Percentiles rank a stretch among this genome's conserved stretches.
Evolutionary conservation across 2,888 invertebrate genomes (phyloP).

Genomic region (Byasa hedistus): DNA sequence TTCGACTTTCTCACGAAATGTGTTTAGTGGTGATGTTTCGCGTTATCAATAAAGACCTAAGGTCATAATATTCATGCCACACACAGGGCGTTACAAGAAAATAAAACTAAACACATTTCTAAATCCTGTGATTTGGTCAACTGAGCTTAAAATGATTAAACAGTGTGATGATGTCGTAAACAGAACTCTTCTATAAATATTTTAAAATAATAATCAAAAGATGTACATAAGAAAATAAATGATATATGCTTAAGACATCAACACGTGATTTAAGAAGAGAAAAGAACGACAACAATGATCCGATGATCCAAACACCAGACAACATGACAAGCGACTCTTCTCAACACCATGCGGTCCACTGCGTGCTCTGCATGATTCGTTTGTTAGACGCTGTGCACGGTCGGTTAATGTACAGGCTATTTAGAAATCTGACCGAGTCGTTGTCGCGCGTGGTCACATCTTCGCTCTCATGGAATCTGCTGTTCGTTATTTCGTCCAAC

Average conservation of each 20-base stretch:
- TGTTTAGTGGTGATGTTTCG: constrained; percentile 35
- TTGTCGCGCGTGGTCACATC: constrained; percentile 54
- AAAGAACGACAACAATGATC: constrained; percentile 34
- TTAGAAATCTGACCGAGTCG: constrained; percentile 67
- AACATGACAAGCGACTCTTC: constrained; percentile 37
- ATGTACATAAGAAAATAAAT: neutral
- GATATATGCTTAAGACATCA: constrained; percentile 32
- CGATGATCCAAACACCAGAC: constrained; percentile 35
- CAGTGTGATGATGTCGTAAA: constrained; percentile 33
- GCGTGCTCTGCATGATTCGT: constrained; percentile 39
- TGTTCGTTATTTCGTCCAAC: constrained; percentile 63
- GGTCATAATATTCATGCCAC: constrained; percentile 26
- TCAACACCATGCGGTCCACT: constrained; percentile 42
- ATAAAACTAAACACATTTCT: constrained; percentile 45
- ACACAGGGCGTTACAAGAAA: constrained; percentile 32
- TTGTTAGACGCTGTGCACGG: constrained; percentile 39
- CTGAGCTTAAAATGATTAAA: constrained; percentile 37
- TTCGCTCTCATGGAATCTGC: constrained; percentile 61
- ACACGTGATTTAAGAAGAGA: constrained; percentile 35
- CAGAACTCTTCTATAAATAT: constrained; percentile 4
- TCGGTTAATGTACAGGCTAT: constrained; percentile 40
- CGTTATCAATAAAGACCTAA: constrained; percentile 24
- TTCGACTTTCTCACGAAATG: constrained; percentile 36
- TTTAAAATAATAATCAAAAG: neutral
- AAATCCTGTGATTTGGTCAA: constrained; percentile 33